Conservation (phyloP, 2,797 vertebrate genomes). For the Zalophus californianus region DNA sequence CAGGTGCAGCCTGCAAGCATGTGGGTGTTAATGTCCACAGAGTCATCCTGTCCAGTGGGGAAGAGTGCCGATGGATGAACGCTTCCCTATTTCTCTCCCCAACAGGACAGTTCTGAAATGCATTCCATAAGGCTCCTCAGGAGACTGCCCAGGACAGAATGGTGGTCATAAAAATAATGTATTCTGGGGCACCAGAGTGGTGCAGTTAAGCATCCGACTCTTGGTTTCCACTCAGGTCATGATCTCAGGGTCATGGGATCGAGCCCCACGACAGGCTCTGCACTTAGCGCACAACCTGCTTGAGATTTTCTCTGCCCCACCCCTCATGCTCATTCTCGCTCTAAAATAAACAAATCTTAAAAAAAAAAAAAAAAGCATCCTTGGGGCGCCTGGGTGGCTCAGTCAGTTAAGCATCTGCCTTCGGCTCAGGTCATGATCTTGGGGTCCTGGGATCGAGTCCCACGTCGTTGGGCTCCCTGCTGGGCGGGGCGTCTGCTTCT, state of each 20-base stretch:
- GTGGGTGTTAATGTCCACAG: neutral
- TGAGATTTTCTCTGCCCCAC: neutral
- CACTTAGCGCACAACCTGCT: neutral
- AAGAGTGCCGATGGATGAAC: neutral
- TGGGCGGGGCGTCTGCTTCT: neutral
- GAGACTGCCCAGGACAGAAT: neutral
- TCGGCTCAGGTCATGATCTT: neutral
- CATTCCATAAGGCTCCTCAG: neutral
- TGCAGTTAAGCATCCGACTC: neutral
- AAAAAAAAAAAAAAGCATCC: neutral
- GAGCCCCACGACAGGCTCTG: neutral
- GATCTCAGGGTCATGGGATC: neutral
- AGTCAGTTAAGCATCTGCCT: neutral
- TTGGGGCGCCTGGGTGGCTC: neutral
- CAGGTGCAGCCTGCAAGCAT: neutral
- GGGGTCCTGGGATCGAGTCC: neutral
- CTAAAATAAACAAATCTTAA: neutral
- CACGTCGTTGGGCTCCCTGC: neutral
- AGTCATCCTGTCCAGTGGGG: neutral
- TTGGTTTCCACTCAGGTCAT: neutral
- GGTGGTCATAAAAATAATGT: neutral
- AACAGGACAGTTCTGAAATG: neutral
- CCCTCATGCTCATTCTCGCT: neutral
- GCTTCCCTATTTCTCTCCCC: neutral
- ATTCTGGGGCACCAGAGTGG: neutral